Conservation (phyloP, 2,888 invertebrate species). For the Trypoxylon attenuatum region DNA sequence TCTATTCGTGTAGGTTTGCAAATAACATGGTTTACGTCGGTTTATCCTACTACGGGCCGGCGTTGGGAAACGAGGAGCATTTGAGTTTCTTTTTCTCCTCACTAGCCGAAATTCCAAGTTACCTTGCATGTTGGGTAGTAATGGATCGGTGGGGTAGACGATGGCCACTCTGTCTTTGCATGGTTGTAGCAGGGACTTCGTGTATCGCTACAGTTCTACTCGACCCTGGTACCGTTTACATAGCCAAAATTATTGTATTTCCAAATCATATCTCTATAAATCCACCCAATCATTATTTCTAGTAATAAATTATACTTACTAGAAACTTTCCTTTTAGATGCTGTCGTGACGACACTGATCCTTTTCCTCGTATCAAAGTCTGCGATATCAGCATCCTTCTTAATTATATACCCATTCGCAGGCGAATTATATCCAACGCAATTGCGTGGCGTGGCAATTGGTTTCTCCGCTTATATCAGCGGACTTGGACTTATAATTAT, state of each 20-base stretch:
- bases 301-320: too few species aligned
- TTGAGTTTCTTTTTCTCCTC: constrained; percentile 92
- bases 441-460: constrained; percentile 91
- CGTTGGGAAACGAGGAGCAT: constrained; percentile 90
- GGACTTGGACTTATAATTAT: constrained; percentile 92
- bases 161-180: constrained; percentile 90
- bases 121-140: constrained; percentile 89
- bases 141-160: constrained; percentile 92
- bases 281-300: too few species aligned
- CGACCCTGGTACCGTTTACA: constrained; percentile 81
- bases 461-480: constrained; percentile 92
- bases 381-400: constrained; percentile 91
- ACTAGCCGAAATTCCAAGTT: constrained; percentile 92
- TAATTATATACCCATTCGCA: constrained; percentile 94
- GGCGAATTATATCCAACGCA: constrained; percentile 94
- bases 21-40: constrained; percentile 95
- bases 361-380: constrained; percentile 90
- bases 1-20: constrained; percentile 80
- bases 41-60: constrained; percentile 92
- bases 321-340: constrained; percentile 77
- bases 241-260: neutral
- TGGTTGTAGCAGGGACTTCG: constrained; percentile 83
- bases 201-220: constrained; percentile 90
- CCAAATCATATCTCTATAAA: too few species aligned
- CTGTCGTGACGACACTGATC: constrained; percentile 83